phyloP scores from a whole-genome alignment of 2,113 vertebrate species.

The Hassar affinis region DNA sequence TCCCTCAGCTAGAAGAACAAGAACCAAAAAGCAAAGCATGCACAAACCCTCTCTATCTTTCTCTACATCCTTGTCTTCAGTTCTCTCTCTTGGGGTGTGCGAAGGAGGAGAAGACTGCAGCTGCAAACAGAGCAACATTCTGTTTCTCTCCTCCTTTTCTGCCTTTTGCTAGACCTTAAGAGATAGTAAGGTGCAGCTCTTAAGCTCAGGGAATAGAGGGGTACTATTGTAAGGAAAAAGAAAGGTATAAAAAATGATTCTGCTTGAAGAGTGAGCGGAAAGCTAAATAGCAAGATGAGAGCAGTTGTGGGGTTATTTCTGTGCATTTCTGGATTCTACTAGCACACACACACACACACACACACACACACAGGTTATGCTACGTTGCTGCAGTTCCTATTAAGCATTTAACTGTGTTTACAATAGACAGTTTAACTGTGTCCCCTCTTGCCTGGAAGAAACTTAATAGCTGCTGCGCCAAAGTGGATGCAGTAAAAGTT shows the following conservation, averaged over 20 bases:
- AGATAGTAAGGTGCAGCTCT: conserved; percentile 21
- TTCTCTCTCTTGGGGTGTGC: conserved; percentile 17
- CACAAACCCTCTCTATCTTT: conserved; percentile 24
- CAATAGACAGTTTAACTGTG: background rate
- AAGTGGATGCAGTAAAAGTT: conserved; percentile 4
- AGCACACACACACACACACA: conserved; percentile 15
- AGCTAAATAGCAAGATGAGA: conserved; percentile 20
- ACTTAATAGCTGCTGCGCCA: background rate
- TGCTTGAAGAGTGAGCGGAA: conserved; percentile 25
- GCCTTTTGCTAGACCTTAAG: conserved; percentile 18
- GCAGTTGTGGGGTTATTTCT: background rate
- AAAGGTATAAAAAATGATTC: conserved; percentile 22
- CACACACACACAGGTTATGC: background rate
- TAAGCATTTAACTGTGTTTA: conserved; percentile 37
- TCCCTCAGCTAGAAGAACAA: conserved; percentile 34
- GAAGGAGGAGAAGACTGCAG: conserved; percentile 15
- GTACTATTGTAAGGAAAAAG: background rate
- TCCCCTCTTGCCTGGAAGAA: background rate
- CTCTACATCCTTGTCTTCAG: conserved; percentile 21
- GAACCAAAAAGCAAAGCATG: conserved; percentile 17
- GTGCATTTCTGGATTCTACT: background rate
- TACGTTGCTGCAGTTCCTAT: conserved; percentile 9
- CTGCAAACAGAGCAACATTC: conserved; percentile 35
- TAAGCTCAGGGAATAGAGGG: conserved; percentile 19
- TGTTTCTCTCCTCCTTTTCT: conserved; percentile 27